Conservation (phyloP, 1,140 invertebrate genomes). For the Atta colombica region DNA sequence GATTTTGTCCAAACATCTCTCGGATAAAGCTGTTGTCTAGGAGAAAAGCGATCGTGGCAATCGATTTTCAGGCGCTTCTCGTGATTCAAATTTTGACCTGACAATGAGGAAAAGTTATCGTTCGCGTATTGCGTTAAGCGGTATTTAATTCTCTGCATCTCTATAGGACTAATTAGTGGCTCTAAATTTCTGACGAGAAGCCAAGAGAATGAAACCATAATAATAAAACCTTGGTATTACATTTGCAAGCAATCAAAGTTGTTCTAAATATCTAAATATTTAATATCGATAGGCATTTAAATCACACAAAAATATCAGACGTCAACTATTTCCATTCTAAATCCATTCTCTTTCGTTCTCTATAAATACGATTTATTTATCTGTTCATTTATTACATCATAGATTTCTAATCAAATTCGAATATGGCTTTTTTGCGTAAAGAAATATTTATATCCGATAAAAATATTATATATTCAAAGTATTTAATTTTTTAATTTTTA, state of each 20-base stretch:
- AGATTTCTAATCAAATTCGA: not conserved
- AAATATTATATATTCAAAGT: slow-evolving; percentile 5
- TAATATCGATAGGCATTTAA: not conserved
- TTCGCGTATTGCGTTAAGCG: slow-evolving; percentile 34
- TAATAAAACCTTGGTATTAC: slow-evolving; percentile 44
- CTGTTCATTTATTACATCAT: too few species aligned
- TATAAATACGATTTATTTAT: not conserved
- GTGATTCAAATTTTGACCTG: slow-evolving; percentile 55
- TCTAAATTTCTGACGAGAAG: slow-evolving; percentile 26
- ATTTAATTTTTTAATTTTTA: slow-evolving; percentile 2
- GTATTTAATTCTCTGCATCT: slow-evolving; percentile 1
- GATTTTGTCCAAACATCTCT: not conserved
- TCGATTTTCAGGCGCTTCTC: slow-evolving; percentile 46
- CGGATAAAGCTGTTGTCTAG: slow-evolving; percentile 38
- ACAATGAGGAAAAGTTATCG: slow-evolving; percentile 28
- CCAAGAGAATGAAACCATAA: not conserved
- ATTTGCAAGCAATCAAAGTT: slow-evolving; percentile 9
- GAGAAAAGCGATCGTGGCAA: slow-evolving; percentile 17
- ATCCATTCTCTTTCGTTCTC: not conserved
- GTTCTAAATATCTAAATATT: not conserved
- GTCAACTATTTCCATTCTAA: not conserved
- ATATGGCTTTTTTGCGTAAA: not conserved
- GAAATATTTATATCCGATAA: not conserved
- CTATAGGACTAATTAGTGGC: not conserved
- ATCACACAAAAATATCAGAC: not conserved